Conservation (phyloP, 2,888 invertebrate species). For the Tuberolachnus salignus region DNA sequence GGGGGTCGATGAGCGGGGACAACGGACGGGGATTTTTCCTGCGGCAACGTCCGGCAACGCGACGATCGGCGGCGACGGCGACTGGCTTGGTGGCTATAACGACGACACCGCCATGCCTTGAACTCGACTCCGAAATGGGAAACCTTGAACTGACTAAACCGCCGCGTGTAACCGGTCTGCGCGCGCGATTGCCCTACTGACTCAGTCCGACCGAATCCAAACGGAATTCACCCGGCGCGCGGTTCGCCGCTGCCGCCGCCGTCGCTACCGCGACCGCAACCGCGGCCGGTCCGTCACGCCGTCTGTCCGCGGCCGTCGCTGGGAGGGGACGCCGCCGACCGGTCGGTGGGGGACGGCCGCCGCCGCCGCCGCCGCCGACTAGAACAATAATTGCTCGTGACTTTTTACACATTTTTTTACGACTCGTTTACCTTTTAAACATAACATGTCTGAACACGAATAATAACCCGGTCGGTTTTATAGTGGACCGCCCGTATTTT, state of each 20-base stretch:
- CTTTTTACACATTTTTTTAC: no score
- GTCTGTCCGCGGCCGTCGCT: neutral
- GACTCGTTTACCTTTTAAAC: no score
- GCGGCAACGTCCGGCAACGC: no score
- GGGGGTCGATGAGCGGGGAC: no score
- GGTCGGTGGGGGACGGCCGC: neutral
- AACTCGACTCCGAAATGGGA: constrained; percentile 39
- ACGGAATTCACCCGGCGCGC: constrained; percentile 29
- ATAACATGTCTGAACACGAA: no score
- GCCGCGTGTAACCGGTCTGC: constrained; percentile 40
- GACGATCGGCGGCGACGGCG: no score
- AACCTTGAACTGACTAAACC: constrained; percentile 37
- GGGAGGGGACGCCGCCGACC: neutral
- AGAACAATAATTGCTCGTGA: no score
- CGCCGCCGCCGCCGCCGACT: no score
- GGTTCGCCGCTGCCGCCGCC: neutral
- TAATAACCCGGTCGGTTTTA: no score
- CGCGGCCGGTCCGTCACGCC: neutral
- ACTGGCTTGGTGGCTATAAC: no score
- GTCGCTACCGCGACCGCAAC: neutral
- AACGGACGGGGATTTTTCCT: no score
- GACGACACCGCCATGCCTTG: constrained; percentile 14
- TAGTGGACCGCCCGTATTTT: no score
- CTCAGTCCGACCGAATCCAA: constrained; percentile 39
- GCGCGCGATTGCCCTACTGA: constrained; percentile 49